Evolutionary conservation across 1,140 invertebrate genomes (phyloP), one percentile per base, ranked within the genome.

Genomic region (Macrobrachium nipponense): DNA sequence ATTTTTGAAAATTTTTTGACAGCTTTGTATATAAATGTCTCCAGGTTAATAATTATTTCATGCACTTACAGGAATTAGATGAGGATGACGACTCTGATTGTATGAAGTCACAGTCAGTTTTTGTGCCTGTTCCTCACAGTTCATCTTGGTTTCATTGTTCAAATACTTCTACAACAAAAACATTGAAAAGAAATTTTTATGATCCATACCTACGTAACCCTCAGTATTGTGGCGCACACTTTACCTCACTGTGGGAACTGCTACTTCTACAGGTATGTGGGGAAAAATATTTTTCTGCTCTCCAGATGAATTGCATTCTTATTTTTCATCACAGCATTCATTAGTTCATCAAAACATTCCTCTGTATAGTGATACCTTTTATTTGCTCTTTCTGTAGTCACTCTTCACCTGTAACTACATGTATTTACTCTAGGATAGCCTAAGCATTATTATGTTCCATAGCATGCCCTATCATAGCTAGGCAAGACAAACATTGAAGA

Each of bases 181-280:
- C 70, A 23, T 66, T 85, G 36, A 87, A 89, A 51, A 51, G 44
- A 72, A 90, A 88, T 17, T 90, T 90, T 7, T 97, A 97, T 90
- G 94, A 96, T 92, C 94, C 95, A 0, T 92, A 93, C 64, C 93
- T 93, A 64, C 93, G 98, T 44, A 98, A 98, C 92, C 98, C 98
- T 0, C 90, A 95, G 17, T 96, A 94, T 92, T 94, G 95, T 44
- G 95, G 95, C 72, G 96, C 95, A 4, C 93, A 95, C 79, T 92
- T 92, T 79, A 93, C 93, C 0, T 92, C 94, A 6, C 93, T 95
- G 27, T 92, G 94, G 88, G 98, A 99, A 91, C 92, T 99, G 7
- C 77, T 93, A 23, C 91, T 93, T 0, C 92, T 99, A 0, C 90
- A 92, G 3, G 90, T 85, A 14, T 43, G 81, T 75, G 7, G 7